Conservation (phyloP, 2,113 vertebrate genomes). For the Tapirus terrestris region DNA sequence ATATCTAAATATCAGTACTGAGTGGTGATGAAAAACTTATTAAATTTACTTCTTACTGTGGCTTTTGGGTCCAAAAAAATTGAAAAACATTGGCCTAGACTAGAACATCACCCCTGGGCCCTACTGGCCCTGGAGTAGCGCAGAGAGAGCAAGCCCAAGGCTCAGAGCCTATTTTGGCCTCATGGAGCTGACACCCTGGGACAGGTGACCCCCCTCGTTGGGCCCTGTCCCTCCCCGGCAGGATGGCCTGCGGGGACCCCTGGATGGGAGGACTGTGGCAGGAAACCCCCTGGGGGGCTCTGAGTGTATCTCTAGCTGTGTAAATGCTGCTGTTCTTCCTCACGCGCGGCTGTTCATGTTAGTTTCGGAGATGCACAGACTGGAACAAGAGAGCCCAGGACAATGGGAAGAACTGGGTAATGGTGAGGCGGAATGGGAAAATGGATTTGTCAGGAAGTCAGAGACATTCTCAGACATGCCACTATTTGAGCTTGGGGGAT, state of each 20-base stretch:
- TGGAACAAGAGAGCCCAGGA: background rate
- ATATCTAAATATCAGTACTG: background rate
- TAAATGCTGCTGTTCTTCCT: background rate
- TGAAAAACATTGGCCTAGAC: background rate
- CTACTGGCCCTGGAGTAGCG: accelerated
- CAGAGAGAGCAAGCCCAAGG: background rate
- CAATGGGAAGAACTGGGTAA: background rate
- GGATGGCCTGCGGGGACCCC: background rate
- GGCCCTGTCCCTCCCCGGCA: background rate
- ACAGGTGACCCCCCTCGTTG: background rate
- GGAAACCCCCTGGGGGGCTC: background rate
- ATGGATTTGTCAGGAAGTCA: background rate
- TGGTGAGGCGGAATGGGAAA: background rate
- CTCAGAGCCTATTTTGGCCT: background rate
- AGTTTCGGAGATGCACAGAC: background rate
- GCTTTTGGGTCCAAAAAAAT: background rate
- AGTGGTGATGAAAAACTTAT: background rate
- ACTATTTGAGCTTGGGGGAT: background rate
- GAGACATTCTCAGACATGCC: accelerated
- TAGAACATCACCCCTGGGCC: too few relatives aligned
- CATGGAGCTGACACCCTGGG: background rate
- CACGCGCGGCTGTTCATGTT: background rate
- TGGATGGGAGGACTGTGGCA: accelerated
- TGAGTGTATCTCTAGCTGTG: background rate
- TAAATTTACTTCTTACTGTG: background rate